These are phyloP conservation scores for Triops cancriformis DNA, from an alignment of 1,140 invertebrate species.

Conservation along the genomic window DNA sequence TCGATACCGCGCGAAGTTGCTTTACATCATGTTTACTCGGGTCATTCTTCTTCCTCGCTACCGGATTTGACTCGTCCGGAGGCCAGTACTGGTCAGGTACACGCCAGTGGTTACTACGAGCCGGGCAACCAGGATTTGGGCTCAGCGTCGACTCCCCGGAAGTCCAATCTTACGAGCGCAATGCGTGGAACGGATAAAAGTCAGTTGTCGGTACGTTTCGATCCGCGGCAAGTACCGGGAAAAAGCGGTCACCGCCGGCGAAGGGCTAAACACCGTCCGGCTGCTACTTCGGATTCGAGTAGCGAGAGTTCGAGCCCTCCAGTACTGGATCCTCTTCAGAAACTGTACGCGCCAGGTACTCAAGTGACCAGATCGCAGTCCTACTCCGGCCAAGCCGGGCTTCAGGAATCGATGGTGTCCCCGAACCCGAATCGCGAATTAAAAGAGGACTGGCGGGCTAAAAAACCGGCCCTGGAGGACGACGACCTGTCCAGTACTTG, in stretches of 20 bases:
- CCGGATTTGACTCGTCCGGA: slow-evolving; percentile 47
- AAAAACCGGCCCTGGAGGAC: slow-evolving; percentile 21
- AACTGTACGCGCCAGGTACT: neutral
- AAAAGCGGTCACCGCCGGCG: slow-evolving; percentile 31
- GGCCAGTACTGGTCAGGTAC: slow-evolving; percentile 30
- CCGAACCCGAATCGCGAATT: neutral
- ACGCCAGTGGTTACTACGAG: slow-evolving; percentile 30
- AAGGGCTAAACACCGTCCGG: neutral
- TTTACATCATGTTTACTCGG: neutral
- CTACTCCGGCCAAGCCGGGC: slow-evolving; percentile 20
- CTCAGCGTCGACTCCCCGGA: slow-evolving; percentile 23
- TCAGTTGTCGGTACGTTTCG: slow-evolving; percentile 52
- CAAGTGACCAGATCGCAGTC: slow-evolving; percentile 23
- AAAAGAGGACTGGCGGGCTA: slow-evolving; percentile 17
- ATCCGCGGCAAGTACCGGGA: slow-evolving; percentile 33
- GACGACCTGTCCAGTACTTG: slow-evolving; percentile 49
- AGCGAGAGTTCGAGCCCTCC: slow-evolving; percentile 37
- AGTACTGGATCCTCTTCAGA: neutral
- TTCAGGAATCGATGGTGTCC: neutral
- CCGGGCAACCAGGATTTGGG: slow-evolving; percentile 17
- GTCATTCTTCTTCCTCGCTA: slow-evolving; percentile 44
- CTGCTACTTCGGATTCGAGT: neutral
- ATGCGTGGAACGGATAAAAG: slow-evolving; percentile 31
- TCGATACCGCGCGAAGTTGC: neutral
- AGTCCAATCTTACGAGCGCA: slow-evolving; percentile 28